Conservation (phyloP, 2,113 vertebrate species). For the Platichthys stellatus region DNA sequence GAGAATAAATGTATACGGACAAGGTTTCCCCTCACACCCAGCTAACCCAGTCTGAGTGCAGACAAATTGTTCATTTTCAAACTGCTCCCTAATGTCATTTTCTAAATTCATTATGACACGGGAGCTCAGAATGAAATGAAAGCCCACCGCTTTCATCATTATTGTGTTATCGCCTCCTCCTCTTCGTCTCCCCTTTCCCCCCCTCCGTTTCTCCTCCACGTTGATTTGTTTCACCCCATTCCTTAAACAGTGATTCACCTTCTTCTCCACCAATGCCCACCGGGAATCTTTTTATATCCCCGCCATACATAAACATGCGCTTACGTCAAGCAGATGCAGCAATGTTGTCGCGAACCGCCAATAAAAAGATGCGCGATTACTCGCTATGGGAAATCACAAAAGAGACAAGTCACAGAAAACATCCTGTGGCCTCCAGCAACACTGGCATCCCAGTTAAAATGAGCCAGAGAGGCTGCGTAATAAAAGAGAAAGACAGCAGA, state of each 20-base stretch:
- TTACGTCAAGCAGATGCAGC: constrained; percentile 51
- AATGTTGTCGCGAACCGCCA: constrained; percentile 42
- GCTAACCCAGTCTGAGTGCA: constrained; percentile 55
- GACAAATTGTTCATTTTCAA: constrained; percentile 68
- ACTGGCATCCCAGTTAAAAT: constrained; percentile 34
- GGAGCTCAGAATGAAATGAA: constrained; percentile 70
- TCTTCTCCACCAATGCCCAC: constrained; percentile 30
- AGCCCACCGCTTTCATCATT: constrained; percentile 66
- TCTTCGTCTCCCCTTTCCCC: constrained; percentile 4
- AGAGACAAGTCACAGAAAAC: constrained; percentile 44
- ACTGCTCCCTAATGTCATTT: constrained; percentile 58
- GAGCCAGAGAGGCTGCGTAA: constrained; percentile 28
- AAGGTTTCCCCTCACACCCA: constrained; percentile 46
- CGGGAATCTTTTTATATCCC: constrained; percentile 59
- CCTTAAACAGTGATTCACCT: constrained; percentile 70
- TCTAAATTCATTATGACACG: constrained; percentile 65
- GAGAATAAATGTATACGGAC: constrained; percentile 64
- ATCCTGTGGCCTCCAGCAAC: constrained; percentile 40
- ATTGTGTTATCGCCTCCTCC: constrained; percentile 59
- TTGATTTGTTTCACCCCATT: constrained; percentile 68
- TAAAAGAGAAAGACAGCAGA: constrained; percentile 30
- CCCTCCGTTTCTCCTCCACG: constrained; percentile 43
- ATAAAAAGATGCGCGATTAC: constrained; percentile 33
- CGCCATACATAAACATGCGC: constrained; percentile 58
- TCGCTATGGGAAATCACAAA: constrained; percentile 39